These are phyloP conservation scores for Acanthoscelides obtectus DNA, from an alignment of 2,888 invertebrate species.

Conservation along the genomic window DNA sequence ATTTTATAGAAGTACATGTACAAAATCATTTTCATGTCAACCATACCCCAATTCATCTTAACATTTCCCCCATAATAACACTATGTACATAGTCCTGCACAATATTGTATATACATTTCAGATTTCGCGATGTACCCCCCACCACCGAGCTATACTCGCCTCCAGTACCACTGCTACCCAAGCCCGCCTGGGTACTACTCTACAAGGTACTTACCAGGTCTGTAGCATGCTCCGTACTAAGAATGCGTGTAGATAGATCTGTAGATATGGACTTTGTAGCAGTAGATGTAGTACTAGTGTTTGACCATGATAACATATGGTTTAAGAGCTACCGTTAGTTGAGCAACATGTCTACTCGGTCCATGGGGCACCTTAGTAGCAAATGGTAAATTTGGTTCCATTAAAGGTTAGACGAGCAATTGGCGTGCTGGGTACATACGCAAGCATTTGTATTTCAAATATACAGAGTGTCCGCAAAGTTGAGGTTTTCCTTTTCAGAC, in stretches of 20 bases:
- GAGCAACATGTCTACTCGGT: too few relatives aligned
- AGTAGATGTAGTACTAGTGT: background rate
- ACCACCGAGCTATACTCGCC: slow-evolving; percentile 58
- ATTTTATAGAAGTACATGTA: too few relatives aligned
- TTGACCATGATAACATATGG: too few relatives aligned
- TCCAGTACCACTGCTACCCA: slow-evolving; percentile 57
- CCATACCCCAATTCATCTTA: background rate
- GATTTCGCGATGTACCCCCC: slow-evolving; percentile 59
- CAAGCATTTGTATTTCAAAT: too few relatives aligned
- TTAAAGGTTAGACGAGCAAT: too few relatives aligned
- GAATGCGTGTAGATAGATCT: background rate
- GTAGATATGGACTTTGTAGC: background rate
- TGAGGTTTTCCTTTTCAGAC: too few relatives aligned
- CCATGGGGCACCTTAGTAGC: too few relatives aligned
- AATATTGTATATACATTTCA: slow-evolving; percentile 41
- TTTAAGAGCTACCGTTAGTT: too few relatives aligned
- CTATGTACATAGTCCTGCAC: slow-evolving; percentile 28
- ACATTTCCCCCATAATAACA: slow-evolving; percentile 5
- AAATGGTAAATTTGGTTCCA: too few relatives aligned
- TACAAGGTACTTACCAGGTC: slow-evolving; percentile 42
- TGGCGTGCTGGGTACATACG: too few relatives aligned
- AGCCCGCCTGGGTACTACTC: slow-evolving; percentile 43
- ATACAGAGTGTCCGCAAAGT: too few relatives aligned
- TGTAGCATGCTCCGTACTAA: slow-evolving; percentile 23
- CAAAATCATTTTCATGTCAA: background rate